A percentile compares a stretch with the other conserved stretches of the same genome.
These are phyloP conservation scores for Hirtodrosophila histrioides DNA, from an alignment of 2,888 invertebrate genomes.

Conservation along the genomic window DNA sequence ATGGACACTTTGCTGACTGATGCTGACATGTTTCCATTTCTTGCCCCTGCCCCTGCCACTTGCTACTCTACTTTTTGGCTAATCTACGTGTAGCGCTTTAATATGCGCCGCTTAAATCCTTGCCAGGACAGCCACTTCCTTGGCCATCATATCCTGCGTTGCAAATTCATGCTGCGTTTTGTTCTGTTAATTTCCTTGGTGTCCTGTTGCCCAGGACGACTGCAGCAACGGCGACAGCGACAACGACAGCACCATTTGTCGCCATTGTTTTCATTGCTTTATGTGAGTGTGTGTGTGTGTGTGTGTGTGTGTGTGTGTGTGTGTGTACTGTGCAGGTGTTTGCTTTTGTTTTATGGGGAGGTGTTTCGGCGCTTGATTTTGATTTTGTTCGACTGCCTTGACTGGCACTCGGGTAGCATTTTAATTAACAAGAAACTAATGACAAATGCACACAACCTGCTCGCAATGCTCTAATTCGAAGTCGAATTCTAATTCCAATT, in stretches of 20 bases:
- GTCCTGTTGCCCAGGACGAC: constrained; percentile 75
- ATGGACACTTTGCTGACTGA: constrained; percentile 71
- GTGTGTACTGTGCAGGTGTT: constrained; percentile 63
- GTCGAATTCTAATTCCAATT: constrained; percentile 40
- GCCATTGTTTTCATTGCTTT: constrained; percentile 66
- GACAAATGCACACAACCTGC: constrained; percentile 57
- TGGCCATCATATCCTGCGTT: constrained; percentile 19
- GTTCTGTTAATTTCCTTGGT: constrained; percentile 73
- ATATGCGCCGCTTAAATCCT: constrained; percentile 27
- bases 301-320: constrained; percentile 27
- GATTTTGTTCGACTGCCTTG: constrained; percentile 54
- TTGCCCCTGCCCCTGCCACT: too few species aligned
- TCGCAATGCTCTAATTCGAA: constrained; percentile 44
- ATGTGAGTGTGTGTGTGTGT: constrained; percentile 15
- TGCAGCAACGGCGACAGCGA: constrained; percentile 26
- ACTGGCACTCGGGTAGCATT: constrained; percentile 63
- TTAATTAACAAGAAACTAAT: constrained; percentile 78
- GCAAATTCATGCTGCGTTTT: constrained; percentile 54
- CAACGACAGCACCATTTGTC: constrained; percentile 69
- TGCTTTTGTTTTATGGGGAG: constrained; percentile 65
- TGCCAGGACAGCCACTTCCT: constrained; percentile 3
- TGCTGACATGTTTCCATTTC: constrained; percentile 40
- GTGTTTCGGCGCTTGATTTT: constrained; percentile 72
- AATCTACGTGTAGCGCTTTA: constrained; percentile 42
- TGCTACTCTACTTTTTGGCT: constrained; percentile 27